Evolutionary conservation across 2,797 vertebrate genomes (phyloP), one percentile per base, ranked within the genome.

Genomic region (Gorsachius magnificus): DNA sequence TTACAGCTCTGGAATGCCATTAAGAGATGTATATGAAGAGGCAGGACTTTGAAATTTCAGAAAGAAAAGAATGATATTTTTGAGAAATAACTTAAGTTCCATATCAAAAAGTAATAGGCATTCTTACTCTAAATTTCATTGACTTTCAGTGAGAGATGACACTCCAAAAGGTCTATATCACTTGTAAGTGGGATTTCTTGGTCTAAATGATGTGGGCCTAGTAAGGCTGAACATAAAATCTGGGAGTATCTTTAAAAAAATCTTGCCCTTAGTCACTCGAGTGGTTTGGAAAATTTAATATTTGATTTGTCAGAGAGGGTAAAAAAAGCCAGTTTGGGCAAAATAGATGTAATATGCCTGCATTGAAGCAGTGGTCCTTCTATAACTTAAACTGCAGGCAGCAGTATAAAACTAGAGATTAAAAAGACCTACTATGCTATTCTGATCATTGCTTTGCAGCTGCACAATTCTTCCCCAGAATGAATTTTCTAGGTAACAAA

Each of bases 281-380:
- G 46, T 85, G 71, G 74, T 80, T 93, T 91, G 69, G 66, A 92
- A 95, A 93, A 93, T 86, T 70, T 96, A 89, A 65, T 80, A 77
- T 77, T 90, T 87, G 69, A 61, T 89, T 74, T 78, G 45, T 85
- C 78, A 94, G 63, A 85, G 33, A 84, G 41, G 75, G 82, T 77
- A 5, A 65, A 69, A 91, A 87, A 16, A 53, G 10, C 0, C 20
- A 58, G 21, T 63, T 53, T 36, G 57, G 61, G 57, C 46, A 93
- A 89, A 96, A 95, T 25, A 90, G 66, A 81, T 70, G 53, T 70
- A 93, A 95, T 90, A 74, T 61, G 64, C 51, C 83, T 83, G 57
- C 57, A 85, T 12, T 86, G 36, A 87, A 93, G 53, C 69, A 72
- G 43, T 33, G 53, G 48, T 93, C 35, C 78, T 95, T 65, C 83